phyloP scores from a whole-genome alignment of 2,888 invertebrate genomes.

The Litoditis marina region DNA sequence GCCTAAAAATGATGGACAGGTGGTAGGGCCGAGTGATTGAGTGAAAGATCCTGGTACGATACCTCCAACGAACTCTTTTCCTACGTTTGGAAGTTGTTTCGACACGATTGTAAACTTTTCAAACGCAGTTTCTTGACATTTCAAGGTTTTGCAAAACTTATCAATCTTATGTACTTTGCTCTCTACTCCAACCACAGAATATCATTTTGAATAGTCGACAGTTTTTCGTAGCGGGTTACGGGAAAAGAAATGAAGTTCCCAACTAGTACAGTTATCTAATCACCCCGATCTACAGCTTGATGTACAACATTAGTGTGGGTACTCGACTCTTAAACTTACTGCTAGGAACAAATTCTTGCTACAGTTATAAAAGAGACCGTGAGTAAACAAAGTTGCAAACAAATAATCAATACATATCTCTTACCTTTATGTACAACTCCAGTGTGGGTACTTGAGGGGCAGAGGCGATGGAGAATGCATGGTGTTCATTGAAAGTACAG shows the following conservation, averaged over 20 bases:
- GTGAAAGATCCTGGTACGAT: background rate
- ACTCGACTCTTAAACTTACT: background rate
- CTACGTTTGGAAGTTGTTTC: background rate
- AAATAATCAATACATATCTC: background rate
- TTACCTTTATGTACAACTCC: conserved; percentile 87
- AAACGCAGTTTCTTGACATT: too few species aligned
- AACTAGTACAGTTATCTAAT: too few species aligned
- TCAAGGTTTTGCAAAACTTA: too few species aligned
- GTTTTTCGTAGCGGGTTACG: too few species aligned
- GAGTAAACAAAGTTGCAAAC: conserved; percentile 58
- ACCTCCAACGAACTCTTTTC: background rate
- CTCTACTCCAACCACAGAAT: too few species aligned
- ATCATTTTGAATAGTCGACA: too few species aligned
- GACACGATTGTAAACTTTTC: too few species aligned
- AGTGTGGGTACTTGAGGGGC: conserved; percentile 92
- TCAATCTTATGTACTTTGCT: too few species aligned
- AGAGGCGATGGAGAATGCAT: conserved; percentile 90
- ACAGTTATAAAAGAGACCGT: too few species aligned
- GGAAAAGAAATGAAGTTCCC: too few species aligned
- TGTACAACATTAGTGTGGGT: too few species aligned
- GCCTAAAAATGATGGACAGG: conserved; percentile 45
- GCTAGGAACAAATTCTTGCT: background rate
- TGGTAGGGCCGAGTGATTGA: background rate
- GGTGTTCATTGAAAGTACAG: conserved; percentile 80
- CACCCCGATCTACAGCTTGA: too few species aligned